Conservation (phyloP, 2,888 invertebrate genomes). For the Ischnus inquisitorius region DNA sequence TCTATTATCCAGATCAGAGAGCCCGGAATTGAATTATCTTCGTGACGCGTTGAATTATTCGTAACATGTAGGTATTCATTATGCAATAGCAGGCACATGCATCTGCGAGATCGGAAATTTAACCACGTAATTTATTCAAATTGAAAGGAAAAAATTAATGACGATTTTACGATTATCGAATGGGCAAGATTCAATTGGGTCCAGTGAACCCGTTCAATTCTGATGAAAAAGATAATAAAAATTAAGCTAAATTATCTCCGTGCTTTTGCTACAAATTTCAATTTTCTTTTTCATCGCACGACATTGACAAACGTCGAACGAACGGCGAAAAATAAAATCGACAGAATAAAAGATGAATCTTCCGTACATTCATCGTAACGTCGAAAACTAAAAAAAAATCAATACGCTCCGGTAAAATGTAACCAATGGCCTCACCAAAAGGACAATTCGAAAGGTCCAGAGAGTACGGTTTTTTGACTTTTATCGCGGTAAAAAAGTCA, state of each 20-base stretch:
- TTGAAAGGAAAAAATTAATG: not conserved
- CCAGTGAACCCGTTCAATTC: not conserved
- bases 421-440: not conserved
- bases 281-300: not conserved
- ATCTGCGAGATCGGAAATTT: not conserved
- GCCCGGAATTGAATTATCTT: not conserved
- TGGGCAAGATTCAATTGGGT: not conserved
- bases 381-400: not conserved
- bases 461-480: not conserved
- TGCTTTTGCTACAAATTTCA: not conserved
- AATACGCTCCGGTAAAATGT: not conserved
- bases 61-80: not conserved
- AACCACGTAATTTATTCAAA: not conserved
- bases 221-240: not conserved
- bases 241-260: not conserved
- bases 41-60: not conserved
- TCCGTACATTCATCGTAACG: too few relatives aligned
- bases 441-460: not conserved
- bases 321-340: not conserved
- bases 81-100: not conserved
- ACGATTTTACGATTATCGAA: not conserved
- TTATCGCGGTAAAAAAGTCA: not conserved
- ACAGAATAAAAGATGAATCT: not conserved
- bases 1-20: not conserved
- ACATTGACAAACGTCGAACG: not conserved